phyloP scores from a whole-genome alignment of 2,797 vertebrate genomes.

The Anguilla anguilla region DNA sequence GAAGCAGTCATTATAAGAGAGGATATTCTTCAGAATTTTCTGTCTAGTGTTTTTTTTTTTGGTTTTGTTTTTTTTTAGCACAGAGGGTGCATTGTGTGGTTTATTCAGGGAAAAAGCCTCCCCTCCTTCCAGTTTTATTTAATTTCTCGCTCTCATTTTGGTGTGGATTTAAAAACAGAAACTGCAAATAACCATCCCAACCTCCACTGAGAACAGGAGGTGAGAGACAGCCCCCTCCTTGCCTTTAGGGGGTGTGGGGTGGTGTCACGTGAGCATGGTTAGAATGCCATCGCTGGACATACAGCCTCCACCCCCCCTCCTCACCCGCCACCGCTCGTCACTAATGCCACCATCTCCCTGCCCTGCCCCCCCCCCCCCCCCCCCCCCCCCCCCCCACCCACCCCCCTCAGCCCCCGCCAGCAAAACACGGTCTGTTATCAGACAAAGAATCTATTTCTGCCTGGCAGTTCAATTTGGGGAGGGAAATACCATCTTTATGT shows the following conservation, averaged over 20 bases:
- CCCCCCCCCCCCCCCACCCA: too few relatives aligned
- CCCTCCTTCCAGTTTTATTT: not conserved
- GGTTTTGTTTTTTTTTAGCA: not conserved
- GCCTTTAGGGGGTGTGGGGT: not conserved
- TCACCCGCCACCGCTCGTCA: not conserved
- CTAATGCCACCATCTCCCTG: not conserved
- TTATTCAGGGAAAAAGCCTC: not conserved
- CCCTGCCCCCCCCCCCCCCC: not conserved
- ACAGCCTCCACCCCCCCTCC: not conserved
- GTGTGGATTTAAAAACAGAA: not conserved
- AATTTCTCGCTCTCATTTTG: not conserved
- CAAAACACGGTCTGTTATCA: constrained; percentile 16
- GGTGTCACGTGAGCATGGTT: not conserved
- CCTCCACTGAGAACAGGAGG: not conserved
- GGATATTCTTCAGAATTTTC: not conserved
- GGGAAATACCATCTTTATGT: constrained; percentile 9
- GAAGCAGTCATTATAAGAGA: not conserved
- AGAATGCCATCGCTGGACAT: not conserved
- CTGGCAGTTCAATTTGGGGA: constrained; percentile 32
- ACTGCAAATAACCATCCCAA: not conserved
- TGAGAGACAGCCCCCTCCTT: not conserved
- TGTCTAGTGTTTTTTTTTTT: not conserved
- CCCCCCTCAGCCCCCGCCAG: not conserved
- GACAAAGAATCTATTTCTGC: constrained; percentile 27
- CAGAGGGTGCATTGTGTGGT: not conserved